A percentile compares a stretch with the other conserved stretches of the same genome.
Evolutionary conservation across 2,888 invertebrate species (phyloP).

Genomic region (Zeuzera pyrina): DNA sequence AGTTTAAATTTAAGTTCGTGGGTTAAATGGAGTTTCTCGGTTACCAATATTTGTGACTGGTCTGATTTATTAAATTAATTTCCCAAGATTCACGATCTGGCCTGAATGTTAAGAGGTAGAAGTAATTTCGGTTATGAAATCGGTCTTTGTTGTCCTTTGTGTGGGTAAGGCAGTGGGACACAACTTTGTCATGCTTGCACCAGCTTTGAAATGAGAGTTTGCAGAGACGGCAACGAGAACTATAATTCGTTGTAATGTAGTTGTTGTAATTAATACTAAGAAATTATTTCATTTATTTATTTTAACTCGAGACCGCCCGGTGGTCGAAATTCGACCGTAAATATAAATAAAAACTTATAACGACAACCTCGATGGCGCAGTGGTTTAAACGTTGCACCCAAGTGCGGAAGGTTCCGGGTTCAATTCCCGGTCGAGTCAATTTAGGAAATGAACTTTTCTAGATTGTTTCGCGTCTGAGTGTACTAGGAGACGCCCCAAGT

Average conservation of each 20-base stretch:
- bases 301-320: neutral
- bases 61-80: constrained; percentile 67
- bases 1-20: constrained; percentile 37
- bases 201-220: constrained; percentile 34
- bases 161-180: constrained; percentile 30
- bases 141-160: constrained; percentile 48
- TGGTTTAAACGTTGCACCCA: too few relatives aligned
- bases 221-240: constrained; percentile 5
- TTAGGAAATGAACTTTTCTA: too few relatives aligned
- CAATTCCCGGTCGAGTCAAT: too few relatives aligned
- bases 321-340: too few relatives aligned
- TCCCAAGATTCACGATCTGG: constrained; percentile 49
- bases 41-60: constrained; percentile 41
- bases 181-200: constrained; percentile 38
- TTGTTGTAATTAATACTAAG: too few relatives aligned
- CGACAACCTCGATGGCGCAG: too few relatives aligned
- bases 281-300: too few relatives aligned
- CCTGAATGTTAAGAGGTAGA: constrained; percentile 56
- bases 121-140: constrained; percentile 56
- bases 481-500: too few relatives aligned
- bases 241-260: too few relatives aligned
- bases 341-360: too few relatives aligned
- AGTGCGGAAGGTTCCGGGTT: too few relatives aligned
- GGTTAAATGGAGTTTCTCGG: constrained; percentile 41
- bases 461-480: too few relatives aligned